Base-by-base conservation (phyloP, 2,113 vertebrate species). In the Pseudonaja textilis region DNA sequence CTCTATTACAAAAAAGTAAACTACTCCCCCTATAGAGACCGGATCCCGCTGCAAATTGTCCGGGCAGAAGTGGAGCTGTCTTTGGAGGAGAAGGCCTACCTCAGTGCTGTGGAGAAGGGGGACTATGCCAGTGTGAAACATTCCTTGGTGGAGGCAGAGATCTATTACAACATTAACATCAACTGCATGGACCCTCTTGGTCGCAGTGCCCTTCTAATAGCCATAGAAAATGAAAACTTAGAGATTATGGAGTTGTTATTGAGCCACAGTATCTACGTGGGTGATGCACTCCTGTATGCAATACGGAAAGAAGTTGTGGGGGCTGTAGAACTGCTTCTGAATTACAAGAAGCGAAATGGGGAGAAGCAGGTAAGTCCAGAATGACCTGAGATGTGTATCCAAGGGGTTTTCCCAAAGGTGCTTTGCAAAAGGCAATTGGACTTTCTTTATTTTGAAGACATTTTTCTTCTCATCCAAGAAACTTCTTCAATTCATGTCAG, bases 161-260 rank as follows among this genome's bases (percentile, higher is more conserved):
- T 99, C 96, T 99, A 99, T 97, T 99, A 99, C 97, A 99, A 99
- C 98, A 99, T 99, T 98, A 99, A 99, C 92, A 98, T 99, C 87
- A 99, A 99, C 97, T 99, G 99, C 56, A 98, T 99, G 98, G 99
- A 99, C 97, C 99, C 99, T 34, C 97, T 99, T 91, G 99, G 99
- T 57, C 99, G 99, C 95, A 99, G 98, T 3, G 99, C 99, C 61
- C 98, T 99, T 1, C 98, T 99, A 95, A 99, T 99, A 92, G 99
- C 99, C 97, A 99, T 99, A 96, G 99, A 99, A 97, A 99, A 99
- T 22, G 99, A 99, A 96, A 99, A 99, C 96, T 96, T 99, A 97
- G 99, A 99, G 97, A 99, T 99, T 96, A 99, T 99, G 99, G 99
- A 99, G 97, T 97, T 99, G 56, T 97, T 99, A 87, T 96, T 99